Base-by-base conservation (phyloP, 2,113 vertebrate species). In the Mesoclemmys tuberculata region DNA sequence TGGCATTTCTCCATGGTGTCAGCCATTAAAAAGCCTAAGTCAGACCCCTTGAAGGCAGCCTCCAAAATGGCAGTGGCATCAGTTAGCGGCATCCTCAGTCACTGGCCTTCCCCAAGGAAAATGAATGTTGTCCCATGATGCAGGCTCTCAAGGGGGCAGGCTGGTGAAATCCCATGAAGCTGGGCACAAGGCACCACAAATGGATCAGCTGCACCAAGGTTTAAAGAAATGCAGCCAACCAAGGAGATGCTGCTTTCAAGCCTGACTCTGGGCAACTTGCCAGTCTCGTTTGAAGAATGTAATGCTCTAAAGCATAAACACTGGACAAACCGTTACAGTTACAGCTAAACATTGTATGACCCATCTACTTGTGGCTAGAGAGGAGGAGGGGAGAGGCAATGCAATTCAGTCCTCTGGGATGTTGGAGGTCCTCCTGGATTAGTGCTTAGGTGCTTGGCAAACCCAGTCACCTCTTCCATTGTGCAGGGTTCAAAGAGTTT, bases 261-360 rank as follows among this genome's bases (percentile, higher is more conserved):
- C 31, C 46, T 35, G n/a, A 58, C 51, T 61, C 56, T 6, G 85
- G 51, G 13, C 3, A 5, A 48, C 89, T 82, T 3, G 87, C 71
- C 92, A 80, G 85, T 75, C 92, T 92, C 12, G 38, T 79, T 78
- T 35, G 85, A 80, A 46, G 85, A 92, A 87, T 26, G 10, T 12
- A 16, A 90, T 1, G 92, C 92, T 96, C 86, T 81, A 90, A 94
- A 93, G 85, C 89, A 91, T 81, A 56, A 93, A 95, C 92, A 95
- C 92, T 4, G 93, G 87, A 96, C 96, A 95, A 55, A 90, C 75
- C 11, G 88, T 92, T 92, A 93, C 61, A 90, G 80, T 77, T 88
- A 97, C 92, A 93, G 90, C 96, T 95, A 97, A 89, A 95, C 90
- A 79, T 87, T 52, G 48, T 54, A 84, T 56, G 87, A 10, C 64